Evolutionary conservation across 2,888 invertebrate species (phyloP).

Genomic region (Melangyna quadrimaculata): DNA sequence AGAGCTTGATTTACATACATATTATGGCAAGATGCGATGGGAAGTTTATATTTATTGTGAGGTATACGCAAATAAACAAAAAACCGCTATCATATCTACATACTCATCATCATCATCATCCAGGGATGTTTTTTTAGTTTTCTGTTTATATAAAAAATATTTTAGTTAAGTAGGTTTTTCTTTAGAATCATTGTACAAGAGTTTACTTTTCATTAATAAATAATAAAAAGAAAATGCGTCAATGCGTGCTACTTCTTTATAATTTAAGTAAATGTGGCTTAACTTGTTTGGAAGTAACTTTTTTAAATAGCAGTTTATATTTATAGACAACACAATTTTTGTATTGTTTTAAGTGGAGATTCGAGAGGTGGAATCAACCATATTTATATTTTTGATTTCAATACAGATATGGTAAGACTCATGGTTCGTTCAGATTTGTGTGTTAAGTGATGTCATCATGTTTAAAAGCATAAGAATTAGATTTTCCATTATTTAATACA

Average conservation of each 20-base stretch:
- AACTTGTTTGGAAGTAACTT: neutral
- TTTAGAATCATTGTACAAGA: neutral
- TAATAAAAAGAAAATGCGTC: conserved; percentile 22
- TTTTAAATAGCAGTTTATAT: neutral
- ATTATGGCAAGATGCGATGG: no score
- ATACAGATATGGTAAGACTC: no score
- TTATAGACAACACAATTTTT: neutral
- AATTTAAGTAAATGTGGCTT: neutral
- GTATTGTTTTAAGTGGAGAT: no score
- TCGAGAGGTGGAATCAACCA: no score
- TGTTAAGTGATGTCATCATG: no score
- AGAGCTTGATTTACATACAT: no score
- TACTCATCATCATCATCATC: neutral
- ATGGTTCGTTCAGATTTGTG: no score
- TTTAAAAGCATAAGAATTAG: no score
- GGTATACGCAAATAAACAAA: neutral
- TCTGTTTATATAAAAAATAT: neutral
- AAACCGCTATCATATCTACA: neutral
- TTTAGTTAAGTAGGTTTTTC: conserved; percentile 27
- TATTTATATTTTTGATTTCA: no score
- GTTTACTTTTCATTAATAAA: conserved; percentile 14
- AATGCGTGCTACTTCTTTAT: conserved; percentile 5
- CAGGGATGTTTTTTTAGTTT: neutral
- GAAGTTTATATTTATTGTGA: neutral
- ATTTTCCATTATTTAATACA: no score